Evolutionary conservation across 1,140 invertebrate species (phyloP).

Genomic region (Muscidifurax raptorellus): DNA sequence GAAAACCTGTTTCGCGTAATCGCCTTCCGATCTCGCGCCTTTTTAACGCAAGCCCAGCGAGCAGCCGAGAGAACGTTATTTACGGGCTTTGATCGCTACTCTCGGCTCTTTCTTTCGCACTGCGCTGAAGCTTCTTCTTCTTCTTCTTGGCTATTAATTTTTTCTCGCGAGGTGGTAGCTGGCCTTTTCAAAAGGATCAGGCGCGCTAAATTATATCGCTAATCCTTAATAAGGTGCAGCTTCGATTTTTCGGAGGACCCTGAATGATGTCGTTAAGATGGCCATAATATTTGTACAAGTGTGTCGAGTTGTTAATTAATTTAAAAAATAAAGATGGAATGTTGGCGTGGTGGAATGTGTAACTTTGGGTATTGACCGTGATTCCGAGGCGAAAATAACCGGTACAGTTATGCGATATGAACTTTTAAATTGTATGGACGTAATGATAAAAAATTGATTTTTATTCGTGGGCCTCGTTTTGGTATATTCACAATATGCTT

Average conservation of each 20-base stretch:
- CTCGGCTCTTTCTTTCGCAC: constrained; percentile 8
- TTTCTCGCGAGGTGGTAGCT: not conserved
- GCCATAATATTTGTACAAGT: not conserved
- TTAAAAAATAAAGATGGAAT: not conserved
- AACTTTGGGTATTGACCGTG: not conserved
- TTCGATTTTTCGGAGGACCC: not conserved
- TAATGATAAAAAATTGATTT: constrained; percentile 18
- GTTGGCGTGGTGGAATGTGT: not conserved
- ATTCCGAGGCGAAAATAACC: not conserved
- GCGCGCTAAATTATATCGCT: constrained; percentile 44
- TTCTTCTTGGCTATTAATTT: not conserved
- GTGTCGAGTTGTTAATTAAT: constrained; percentile 3
- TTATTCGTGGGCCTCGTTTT: not conserved
- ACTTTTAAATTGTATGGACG: not conserved
- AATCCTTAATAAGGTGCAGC: constrained; percentile 36
- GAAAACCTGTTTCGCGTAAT: constrained; percentile 52
- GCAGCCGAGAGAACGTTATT: constrained; percentile 24
- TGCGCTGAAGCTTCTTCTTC: not conserved
- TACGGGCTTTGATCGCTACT: constrained; percentile 31
- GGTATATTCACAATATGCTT: too few species aligned
- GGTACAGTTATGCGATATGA: not conserved
- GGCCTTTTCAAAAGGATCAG: not conserved
- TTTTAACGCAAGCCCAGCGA: constrained; percentile 1
- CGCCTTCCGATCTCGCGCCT: constrained; percentile 42
- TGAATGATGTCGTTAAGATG: constrained; percentile 2